Evolutionary conservation across 2,888 invertebrate genomes (phyloP), one percentile per base, ranked within the genome.

Genomic region (Prosopocoilus inquinatus): DNA sequence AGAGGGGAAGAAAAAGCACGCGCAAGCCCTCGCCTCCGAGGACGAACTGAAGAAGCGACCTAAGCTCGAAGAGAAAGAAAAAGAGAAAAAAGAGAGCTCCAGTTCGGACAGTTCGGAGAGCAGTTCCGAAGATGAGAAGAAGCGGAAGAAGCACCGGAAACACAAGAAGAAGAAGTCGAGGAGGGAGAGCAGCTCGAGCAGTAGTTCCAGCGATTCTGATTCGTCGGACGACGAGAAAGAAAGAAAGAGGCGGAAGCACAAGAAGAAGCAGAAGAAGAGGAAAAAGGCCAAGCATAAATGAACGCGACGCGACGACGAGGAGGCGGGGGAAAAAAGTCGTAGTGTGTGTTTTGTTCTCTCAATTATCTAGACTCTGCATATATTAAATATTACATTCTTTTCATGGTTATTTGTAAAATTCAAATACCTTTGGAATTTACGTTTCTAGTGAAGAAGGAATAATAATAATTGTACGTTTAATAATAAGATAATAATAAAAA

Each of bases 231-330:
- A 84, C 67, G 85, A 84, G 2, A 83, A 86, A 64, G 86, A 85
- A 71, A 84, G 84, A 65, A 88, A 86, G 72, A 86, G 86, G 70
- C 84, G 83, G 61, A 85, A 85, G 66, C 85, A 85, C 73, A 87
- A 85, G 78, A 88, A 85, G 67, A 86, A 85, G 67, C 83, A 84
- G 65, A 88, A 87, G 71, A 89, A 89, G 73, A 88, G 86, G 78
- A 89, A 88, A 74, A 89, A 88, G 75, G 81, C 84, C 1, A 84
- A 84, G 66, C 62, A 62, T 51, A 63, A 63, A 58, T 63, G 57
- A 57, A 20, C n/a, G 15, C 9, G 34, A 15, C 15, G 33, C 15
- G 33, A 47, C 34, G 36, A 13, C 12, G 11, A 4, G 45, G 16
- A 15, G 7, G 11, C 32, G 45, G 32, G 15, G 48, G 13, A 35